Conservation (phyloP, 2,113 vertebrate genomes). For the Notiomystis cincta region DNA sequence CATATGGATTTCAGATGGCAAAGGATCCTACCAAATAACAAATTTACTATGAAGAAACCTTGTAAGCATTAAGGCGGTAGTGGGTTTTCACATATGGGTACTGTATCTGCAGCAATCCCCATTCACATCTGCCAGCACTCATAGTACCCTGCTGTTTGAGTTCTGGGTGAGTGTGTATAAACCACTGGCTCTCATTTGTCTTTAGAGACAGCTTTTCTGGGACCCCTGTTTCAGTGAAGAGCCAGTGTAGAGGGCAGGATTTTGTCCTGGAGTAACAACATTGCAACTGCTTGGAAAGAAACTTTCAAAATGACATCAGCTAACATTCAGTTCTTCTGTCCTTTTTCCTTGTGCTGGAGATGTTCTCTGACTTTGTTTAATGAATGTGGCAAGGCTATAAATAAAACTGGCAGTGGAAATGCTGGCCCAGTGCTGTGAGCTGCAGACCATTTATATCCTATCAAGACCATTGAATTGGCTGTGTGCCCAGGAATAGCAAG, state of each 20-base stretch:
- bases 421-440: not conserved
- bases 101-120: not conserved
- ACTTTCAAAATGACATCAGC: not conserved
- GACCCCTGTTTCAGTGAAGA: not conserved
- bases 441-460: not conserved
- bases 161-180: not conserved
- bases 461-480: conserved; percentile 3
- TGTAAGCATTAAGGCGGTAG: not conserved
- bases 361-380: not conserved
- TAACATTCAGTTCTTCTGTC: not conserved
- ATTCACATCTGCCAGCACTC: not conserved
- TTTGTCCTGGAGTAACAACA: not conserved
- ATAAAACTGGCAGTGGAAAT: conserved; percentile 7
- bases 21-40: not conserved
- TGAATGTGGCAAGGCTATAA: conserved; percentile 6
- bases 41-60: conserved; percentile 8
- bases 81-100: not conserved
- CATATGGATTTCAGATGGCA: conserved; percentile 30
- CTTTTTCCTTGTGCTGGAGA: not conserved
- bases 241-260: not conserved
- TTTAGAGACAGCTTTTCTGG: not conserved
- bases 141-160: not conserved
- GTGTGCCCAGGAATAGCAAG: conserved; percentile 1
- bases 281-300: not conserved
- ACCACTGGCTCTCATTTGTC: not conserved